Conservation (phyloP, 2,797 vertebrate genomes). For the Brachyrhaphis roseni region DNA sequence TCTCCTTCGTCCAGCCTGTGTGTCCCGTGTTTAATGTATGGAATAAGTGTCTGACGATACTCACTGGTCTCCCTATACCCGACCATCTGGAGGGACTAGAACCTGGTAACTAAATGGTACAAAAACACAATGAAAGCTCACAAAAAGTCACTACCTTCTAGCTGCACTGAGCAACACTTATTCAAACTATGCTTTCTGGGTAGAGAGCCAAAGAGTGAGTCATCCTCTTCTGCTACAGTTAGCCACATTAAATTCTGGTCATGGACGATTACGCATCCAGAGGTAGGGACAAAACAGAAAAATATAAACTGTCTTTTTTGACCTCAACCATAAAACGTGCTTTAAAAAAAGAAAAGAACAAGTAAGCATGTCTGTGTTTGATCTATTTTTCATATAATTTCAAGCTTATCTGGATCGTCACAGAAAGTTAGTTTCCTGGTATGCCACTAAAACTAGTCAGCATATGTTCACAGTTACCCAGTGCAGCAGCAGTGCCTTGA, state of each 20-base stretch:
- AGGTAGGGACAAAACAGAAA: constrained; percentile 8
- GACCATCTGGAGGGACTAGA: constrained; percentile 94
- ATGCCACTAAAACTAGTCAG: not conserved
- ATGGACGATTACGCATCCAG: constrained; percentile 15
- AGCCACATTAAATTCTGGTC: constrained; percentile 16
- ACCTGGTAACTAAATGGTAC: constrained; percentile 74
- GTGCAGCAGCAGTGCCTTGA: not conserved
- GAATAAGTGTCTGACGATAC: constrained; percentile 98
- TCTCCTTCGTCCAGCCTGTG: constrained; percentile 92
- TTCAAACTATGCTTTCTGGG: constrained; percentile 8
- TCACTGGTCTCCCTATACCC: constrained; percentile 96
- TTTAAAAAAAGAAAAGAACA: not conserved
- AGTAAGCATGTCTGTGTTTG: not conserved
- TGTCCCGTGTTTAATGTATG: constrained; percentile 98
- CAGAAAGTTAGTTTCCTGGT: not conserved
- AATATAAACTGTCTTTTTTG: constrained; percentile 3
- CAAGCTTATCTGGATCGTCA: not conserved
- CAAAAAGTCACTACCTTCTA: constrained; percentile 29
- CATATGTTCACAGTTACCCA: constrained; percentile 11
- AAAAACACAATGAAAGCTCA: constrained; percentile 8
- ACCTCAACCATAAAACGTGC: constrained; percentile 8
- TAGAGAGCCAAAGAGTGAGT: not conserved
- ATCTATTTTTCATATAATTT: not conserved
- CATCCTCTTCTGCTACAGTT: constrained; percentile 21
- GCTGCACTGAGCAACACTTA: constrained; percentile 46